Percentiles rank a stretch among this genome's conserved stretches.
These are phyloP conservation scores for Leuctra nigra DNA, from an alignment of 2,888 invertebrate species.

Conservation along the genomic window DNA sequence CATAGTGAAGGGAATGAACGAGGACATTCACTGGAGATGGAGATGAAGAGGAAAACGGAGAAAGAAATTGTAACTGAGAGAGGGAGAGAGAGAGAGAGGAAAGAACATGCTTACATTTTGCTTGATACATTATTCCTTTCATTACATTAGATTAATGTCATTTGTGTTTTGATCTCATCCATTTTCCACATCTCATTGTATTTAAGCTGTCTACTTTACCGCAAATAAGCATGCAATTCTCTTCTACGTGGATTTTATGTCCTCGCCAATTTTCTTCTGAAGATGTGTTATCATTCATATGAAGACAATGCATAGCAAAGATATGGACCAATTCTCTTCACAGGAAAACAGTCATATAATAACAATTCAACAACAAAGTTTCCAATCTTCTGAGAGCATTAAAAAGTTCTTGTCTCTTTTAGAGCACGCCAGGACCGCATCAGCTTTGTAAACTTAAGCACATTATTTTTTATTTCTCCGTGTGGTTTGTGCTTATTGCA, in stretches of 20 bases:
- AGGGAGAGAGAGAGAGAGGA: background rate
- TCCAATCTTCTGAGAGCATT: constrained; percentile 17
- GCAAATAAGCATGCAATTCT: too few species aligned
- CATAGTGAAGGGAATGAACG: background rate
- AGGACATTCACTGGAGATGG: background rate
- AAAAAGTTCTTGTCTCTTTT: constrained; percentile 12
- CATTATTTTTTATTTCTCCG: constrained; percentile 16
- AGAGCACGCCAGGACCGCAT: constrained; percentile 9
- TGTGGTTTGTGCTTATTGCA: constrained; percentile 18
- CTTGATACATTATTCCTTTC: background rate
- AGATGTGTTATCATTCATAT: too few species aligned
- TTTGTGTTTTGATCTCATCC: background rate
- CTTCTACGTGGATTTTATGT: too few species aligned
- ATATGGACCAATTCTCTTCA: too few species aligned
- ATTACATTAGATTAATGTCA: constrained; percentile 12
- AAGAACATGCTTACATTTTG: background rate
- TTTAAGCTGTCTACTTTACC: background rate
- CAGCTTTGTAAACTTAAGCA: constrained; percentile 17
- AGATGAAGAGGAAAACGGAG: background rate
- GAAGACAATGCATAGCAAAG: too few species aligned
- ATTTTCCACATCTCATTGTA: background rate
- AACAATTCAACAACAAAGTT: constrained; percentile 15
- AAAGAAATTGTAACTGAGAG: background rate
- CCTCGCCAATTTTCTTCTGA: too few species aligned
- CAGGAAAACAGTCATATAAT: too few species aligned